Base-by-base conservation (phyloP, 37 sponge, comb jelly and placozoan genomes). In the Ephydatia muelleri region DNA sequence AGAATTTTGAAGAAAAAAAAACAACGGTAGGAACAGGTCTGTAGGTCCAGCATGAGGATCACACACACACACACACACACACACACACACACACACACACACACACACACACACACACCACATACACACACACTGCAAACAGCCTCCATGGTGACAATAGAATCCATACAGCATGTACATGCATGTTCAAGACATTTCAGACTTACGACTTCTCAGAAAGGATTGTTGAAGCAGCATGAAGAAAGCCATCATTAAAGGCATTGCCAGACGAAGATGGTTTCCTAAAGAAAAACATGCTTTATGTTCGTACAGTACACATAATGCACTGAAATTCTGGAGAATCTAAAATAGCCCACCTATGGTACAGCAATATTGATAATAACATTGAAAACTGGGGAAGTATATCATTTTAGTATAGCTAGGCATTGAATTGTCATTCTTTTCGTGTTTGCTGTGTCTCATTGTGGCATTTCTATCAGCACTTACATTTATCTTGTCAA, bases 81-180 rank as follows among this genome's bases (percentile, higher is more conserved):
- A 79, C 66, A 76, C 77, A 76, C 30, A 76, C 77, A 76, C 30
- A 76, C 77, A 81, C 37, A 81, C 27, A 29, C 70, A 81, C 35
- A 34, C 72, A 71, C 23, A 21, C 21, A 57, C 19, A 1, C 16
- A 57, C 0, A 43, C 8, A 8, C 8, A 43, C 47, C 6, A 16
- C n/a, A 21, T 13, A 57, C 57, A 57, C 1, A 21, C 16, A 57
- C 57, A 57, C 1, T 57, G 57, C 16, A 57, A n/a, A n/a, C n/a
- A n/a, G n/a, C n/a, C n/a, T 29, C 16, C 74, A 72, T 26, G 49
- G 3, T 35, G 29, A 30, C 81, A 40, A 34, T 73, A 72, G 6
- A 33, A 38, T 65, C 67, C 76, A 66, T 76, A 68, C 11, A 71
- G 0, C 12, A 26, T 26, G 9, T 26, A 28, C 8, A 16, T 12